Conservation (phyloP, 2,797 vertebrate genomes). For the Sebastes glaucus region DNA sequence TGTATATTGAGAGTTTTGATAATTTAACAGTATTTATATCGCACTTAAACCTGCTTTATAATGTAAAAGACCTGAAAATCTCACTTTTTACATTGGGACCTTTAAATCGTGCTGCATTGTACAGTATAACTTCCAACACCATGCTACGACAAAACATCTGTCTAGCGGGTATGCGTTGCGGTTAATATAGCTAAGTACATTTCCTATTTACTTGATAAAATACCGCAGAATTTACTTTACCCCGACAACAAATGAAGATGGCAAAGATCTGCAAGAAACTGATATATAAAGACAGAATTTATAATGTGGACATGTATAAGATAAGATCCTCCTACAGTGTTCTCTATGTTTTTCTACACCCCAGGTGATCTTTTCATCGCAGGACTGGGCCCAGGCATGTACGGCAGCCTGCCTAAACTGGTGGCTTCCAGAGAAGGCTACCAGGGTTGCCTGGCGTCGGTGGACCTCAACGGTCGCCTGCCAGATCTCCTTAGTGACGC, state of each 20-base stretch:
- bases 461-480: constrained; percentile 97
- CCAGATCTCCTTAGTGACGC: constrained; percentile 96
- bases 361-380: constrained; percentile 96
- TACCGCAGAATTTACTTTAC: neutral
- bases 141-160: neutral
- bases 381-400: constrained; percentile 94
- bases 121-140: neutral
- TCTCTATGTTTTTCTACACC: neutral
- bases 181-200: neutral
- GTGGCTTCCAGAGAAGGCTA: constrained; percentile 98
- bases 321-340: neutral
- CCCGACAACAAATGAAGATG: neutral
- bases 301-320: neutral
- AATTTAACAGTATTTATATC: no score
- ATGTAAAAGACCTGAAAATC: no score
- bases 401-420: constrained; percentile 92
- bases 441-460: constrained; percentile 96
- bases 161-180: neutral
- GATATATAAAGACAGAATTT: neutral
- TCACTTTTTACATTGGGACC: no score
- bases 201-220: neutral
- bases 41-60: no score
- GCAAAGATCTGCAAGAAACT: neutral
- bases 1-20: no score
- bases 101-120: neutral